A percentile compares a stretch with the other conserved stretches of the same genome.
phyloP scores from a whole-genome alignment of 2,888 invertebrate species.

The Melanargia galathea region DNA sequence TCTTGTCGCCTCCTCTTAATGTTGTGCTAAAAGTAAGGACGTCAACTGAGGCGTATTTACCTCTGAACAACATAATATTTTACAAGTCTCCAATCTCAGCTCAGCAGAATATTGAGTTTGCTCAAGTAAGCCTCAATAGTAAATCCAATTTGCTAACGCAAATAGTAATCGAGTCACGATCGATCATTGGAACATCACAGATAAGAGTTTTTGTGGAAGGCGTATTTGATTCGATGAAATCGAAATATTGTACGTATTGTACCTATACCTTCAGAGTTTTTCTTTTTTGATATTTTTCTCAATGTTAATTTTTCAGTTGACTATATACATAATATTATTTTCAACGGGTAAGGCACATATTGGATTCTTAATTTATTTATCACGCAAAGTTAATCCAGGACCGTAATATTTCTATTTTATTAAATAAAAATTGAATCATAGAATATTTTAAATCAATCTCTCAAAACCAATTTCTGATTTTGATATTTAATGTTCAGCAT shows the following conservation, averaged over 20 bases:
- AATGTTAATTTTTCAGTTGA: neutral
- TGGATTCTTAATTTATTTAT: neutral
- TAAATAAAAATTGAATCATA: too few species aligned
- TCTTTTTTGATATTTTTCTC: conserved; percentile 2
- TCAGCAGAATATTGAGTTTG: neutral
- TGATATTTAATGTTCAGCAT: conserved; percentile 12
- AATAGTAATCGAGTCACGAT: conserved; percentile 24
- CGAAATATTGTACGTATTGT: neutral
- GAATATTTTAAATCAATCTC: neutral
- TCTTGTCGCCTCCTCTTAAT: too few species aligned
- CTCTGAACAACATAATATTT: neutral
- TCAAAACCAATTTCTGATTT: conserved; percentile 8
- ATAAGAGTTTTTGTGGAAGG: conserved; percentile 15
- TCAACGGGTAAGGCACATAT: neutral
- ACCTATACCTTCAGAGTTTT: too few species aligned
- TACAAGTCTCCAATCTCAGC: conserved; percentile 15
- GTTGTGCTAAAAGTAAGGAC: too few species aligned
- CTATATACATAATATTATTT: neutral
- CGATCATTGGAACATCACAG: conserved; percentile 26
- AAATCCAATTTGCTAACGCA: conserved; percentile 23
- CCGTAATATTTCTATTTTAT: too few species aligned
- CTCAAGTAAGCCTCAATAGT: conserved; percentile 13
- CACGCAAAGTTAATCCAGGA: too few species aligned
- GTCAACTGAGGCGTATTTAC: too few species aligned
- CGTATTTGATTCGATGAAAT: conserved; percentile 2